A percentile compares a stretch with the other conserved stretches of the same genome.
phyloP scores from a whole-genome alignment of 2,888 invertebrate species.

The Ligdia adustata region DNA sequence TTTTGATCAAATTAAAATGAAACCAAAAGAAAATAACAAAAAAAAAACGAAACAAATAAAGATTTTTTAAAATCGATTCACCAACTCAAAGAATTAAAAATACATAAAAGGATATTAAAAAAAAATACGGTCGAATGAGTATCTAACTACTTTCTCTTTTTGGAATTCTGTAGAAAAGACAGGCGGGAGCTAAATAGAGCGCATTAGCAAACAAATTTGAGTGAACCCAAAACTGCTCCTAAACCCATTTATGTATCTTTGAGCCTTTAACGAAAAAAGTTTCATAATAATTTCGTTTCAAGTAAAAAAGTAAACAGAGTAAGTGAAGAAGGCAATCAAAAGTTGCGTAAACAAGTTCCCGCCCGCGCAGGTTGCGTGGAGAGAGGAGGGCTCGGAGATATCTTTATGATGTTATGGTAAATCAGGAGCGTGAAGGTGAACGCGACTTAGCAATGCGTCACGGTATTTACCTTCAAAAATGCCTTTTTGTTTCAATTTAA shows the following conservation, averaged over 20 bases:
- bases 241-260: slow-evolving; percentile 73
- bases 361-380: slow-evolving; percentile 65
- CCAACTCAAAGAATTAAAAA: too few species aligned
- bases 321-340: slow-evolving; percentile 78
- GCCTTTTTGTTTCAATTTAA: slow-evolving; percentile 42
- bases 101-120: too few species aligned
- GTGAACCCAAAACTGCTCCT: slow-evolving; percentile 52
- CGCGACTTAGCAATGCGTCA: slow-evolving; percentile 46
- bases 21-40: too few species aligned
- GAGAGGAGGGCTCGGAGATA: slow-evolving; percentile 50
- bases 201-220: slow-evolving; percentile 58
- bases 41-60: too few species aligned
- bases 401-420: slow-evolving; percentile 59
- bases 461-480: slow-evolving; percentile 42
- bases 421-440: slow-evolving; percentile 49
- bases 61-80: too few species aligned
- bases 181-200: slow-evolving; percentile 44
- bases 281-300: slow-evolving; percentile 73
- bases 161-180: background rate
- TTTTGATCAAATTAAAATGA: too few species aligned
- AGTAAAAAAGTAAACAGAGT: slow-evolving; percentile 77
- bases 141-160: too few species aligned
- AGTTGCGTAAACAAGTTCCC: slow-evolving; percentile 76
- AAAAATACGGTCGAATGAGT: too few species aligned
- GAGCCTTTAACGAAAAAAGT: slow-evolving; percentile 76